These are phyloP conservation scores for Trichogramma evanescens DNA, from an alignment of 2,888 invertebrate genomes.

Conservation along the genomic window DNA sequence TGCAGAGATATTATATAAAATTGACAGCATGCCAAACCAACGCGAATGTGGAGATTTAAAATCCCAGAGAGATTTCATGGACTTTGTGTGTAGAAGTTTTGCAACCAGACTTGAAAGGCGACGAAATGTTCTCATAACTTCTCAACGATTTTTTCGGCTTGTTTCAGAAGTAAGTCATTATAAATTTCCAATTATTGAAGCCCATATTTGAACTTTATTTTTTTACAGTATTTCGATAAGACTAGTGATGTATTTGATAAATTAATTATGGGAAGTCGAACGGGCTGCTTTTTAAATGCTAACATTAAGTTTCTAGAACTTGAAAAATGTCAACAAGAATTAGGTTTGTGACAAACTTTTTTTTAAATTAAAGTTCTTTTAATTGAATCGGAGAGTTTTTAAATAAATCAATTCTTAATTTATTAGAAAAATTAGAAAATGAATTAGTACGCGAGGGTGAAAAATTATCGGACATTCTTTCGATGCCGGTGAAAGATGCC, in stretches of 20 bases:
- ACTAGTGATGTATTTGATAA: constrained; percentile 64
- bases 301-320: constrained; percentile 53
- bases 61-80: constrained; percentile 74
- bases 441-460: constrained; percentile 69
- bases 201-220: background rate
- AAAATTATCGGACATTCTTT: constrained; percentile 68
- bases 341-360: constrained; percentile 50
- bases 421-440: constrained; percentile 59
- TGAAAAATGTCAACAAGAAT: constrained; percentile 55
- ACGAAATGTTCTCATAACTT: constrained; percentile 66
- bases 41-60: constrained; percentile 53
- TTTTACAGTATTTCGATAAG: constrained; percentile 55
- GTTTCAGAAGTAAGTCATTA: constrained; percentile 56
- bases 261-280: constrained; percentile 57
- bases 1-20: constrained; percentile 68
- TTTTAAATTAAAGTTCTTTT: background rate
- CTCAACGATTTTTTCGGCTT: constrained; percentile 67
- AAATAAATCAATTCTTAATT: background rate
- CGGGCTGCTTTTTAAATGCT: constrained; percentile 55
- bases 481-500: constrained; percentile 73
- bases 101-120: constrained; percentile 67
- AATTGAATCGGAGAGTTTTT: background rate
- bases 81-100: constrained; percentile 72
- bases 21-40: constrained; percentile 54
- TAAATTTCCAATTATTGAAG: background rate